Evolutionary conservation across 2,797 vertebrate species (phyloP).

Genomic region (Phataginus tetradactyla): DNA sequence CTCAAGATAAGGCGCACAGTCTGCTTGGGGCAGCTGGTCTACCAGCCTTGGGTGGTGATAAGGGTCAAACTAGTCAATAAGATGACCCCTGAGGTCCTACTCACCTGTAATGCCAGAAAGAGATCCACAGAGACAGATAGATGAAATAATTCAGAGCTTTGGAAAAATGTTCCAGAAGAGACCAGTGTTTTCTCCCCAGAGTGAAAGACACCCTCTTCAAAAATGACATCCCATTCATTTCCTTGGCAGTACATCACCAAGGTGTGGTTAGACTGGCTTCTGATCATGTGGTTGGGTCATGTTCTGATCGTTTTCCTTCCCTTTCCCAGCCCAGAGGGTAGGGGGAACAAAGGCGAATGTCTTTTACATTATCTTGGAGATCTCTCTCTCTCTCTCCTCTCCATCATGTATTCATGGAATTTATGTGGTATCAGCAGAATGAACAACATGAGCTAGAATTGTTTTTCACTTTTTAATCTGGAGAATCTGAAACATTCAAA

Average conservation of each 20-base stretch:
- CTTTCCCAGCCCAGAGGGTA: neutral
- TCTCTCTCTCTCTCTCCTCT: neutral
- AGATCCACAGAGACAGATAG: neutral
- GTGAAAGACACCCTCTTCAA: neutral
- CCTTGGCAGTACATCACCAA: neutral
- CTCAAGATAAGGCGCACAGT: neutral
- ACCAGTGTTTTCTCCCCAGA: conserved; percentile 39
- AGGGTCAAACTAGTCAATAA: neutral
- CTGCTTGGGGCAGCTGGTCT: neutral
- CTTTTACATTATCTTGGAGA: neutral
- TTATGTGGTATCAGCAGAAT: conserved; percentile 47
- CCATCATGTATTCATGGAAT: neutral
- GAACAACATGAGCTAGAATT: neutral
- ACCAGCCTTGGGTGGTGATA: neutral
- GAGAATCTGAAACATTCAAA: conserved; percentile 32
- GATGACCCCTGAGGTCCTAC: neutral
- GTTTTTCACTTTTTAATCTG: conserved; percentile 1
- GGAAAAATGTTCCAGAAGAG: conserved; percentile 14
- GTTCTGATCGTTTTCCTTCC: neutral
- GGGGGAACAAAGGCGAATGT: neutral
- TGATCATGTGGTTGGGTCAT: neutral
- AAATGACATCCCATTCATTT: conserved; percentile 25
- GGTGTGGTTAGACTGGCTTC: neutral
- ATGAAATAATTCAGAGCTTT: conserved; percentile 20
- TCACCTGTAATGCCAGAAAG: conserved; percentile 6